A percentile compares a stretch with the other conserved stretches of the same genome.
Conservation (phyloP, 2,113 vertebrate genomes). For the Lepus timidus region DNA sequence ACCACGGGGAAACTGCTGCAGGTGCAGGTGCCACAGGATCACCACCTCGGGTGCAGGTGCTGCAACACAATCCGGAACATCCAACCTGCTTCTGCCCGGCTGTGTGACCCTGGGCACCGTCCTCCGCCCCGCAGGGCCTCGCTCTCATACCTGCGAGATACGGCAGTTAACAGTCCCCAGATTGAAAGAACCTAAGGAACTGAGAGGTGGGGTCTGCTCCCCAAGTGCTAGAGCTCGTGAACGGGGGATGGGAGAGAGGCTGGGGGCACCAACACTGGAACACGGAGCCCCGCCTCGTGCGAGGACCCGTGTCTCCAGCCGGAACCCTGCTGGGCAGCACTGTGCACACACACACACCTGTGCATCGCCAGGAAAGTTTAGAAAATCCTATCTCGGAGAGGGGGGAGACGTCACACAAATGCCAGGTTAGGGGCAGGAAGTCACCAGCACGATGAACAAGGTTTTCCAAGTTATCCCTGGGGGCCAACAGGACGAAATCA, state of each 20-base stretch:
- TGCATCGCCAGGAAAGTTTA: background rate
- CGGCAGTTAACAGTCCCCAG: background rate
- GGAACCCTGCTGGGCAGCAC: no score
- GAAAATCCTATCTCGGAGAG: background rate
- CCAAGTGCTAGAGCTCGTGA: background rate
- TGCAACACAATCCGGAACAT: no score
- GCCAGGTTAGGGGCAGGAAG: background rate
- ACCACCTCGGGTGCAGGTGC: background rate
- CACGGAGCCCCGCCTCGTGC: no score
- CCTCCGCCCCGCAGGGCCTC: background rate
- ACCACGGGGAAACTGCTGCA: background rate
- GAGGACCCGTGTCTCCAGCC: no score
- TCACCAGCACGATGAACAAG: background rate
- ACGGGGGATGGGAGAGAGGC: background rate
- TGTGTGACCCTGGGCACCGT: background rate
- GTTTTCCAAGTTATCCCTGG: background rate
- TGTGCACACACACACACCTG: no score
- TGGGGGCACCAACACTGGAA: no score
- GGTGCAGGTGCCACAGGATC: background rate
- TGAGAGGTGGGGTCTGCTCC: background rate
- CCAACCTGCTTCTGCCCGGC: background rate
- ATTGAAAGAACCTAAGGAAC: background rate
- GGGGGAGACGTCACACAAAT: rapidly evolving
- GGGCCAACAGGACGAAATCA: background rate
- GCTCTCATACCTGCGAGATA: background rate